Percentiles rank a stretch among this genome's conserved stretches.
Evolutionary conservation across 2,797 vertebrate genomes (phyloP).

Genomic region (Crenichthys baileyi): DNA sequence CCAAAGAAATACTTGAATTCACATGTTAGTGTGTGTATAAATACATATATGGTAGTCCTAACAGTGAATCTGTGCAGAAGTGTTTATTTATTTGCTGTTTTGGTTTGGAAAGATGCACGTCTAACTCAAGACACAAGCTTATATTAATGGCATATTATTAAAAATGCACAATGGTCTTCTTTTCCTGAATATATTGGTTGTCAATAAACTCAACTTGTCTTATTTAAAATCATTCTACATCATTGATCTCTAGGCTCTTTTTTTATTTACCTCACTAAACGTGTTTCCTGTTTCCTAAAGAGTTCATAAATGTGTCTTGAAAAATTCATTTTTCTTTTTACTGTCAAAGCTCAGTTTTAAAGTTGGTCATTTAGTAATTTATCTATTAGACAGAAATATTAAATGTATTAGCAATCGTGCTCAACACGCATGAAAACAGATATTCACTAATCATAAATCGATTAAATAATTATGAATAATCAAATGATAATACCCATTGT

Average conservation of each 20-base stretch:
- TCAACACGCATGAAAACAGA: not conserved
- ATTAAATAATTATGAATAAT: not conserved
- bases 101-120: slow-evolving; percentile 10
- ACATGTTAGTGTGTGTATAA: slow-evolving; percentile 25
- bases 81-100: slow-evolving; percentile 2
- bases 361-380: not conserved
- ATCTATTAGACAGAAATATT: too few relatives aligned
- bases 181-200: slow-evolving; percentile 9
- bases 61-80: slow-evolving; percentile 24
- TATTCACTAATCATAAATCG: not conserved
- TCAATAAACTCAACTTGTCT: slow-evolving; percentile 1
- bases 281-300: slow-evolving; percentile 10
- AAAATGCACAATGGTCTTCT: slow-evolving; percentile 24
- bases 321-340: not conserved
- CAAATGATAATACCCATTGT: not conserved
- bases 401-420: not conserved
- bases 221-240: not conserved
- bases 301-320: not conserved
- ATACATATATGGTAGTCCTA: slow-evolving; percentile 11
- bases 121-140: slow-evolving; percentile 1
- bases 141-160: not conserved
- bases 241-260: not conserved
- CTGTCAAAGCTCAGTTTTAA: too few relatives aligned
- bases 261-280: not conserved
- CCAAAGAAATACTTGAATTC: slow-evolving; percentile 65